Evolutionary conservation across 2,888 invertebrate species (phyloP), one percentile per base, ranked within the genome.

Genomic region (Ochlodes sylvanus): DNA sequence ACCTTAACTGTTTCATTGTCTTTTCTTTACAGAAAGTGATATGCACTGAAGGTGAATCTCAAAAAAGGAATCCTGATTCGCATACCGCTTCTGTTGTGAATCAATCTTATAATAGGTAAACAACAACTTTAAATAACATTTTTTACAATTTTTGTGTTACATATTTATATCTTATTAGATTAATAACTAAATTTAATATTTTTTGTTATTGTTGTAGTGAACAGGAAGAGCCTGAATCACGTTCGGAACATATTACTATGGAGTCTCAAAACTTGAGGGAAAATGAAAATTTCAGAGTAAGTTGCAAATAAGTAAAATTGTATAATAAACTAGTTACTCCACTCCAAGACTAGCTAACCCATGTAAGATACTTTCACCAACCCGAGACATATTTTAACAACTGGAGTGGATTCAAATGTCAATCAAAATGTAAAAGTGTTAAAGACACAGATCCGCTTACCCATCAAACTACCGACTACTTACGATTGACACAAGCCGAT

Each of bases 181-280:
- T 38, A 38, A 38, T 38, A 38, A 38, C 12, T 38, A 38, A 12
- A 56, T 34, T 62, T 55, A 58, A 58, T 58, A n/a, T 27, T 27
- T 61, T n/a, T 50, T 34, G n/a, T 15, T 41, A 54, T 54, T 63
- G 2, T 86, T 84, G 5, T 78, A 93, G 92, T 73, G 92, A 92
- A 77, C 91, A 88, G 77, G 92, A 93, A 70, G 92, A 92, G 62
- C 89, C 86, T 0, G 91, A 91, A 69, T 90, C 91, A 1, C 82
- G 87, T 69, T 90, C 92, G 6, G 92, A 92, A 63, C 91, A 90
- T 75, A 80, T 92, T 58, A 77, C 87, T 21, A 70, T 92, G 71
- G 89, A 90, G 61, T 85, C 90, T 0, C 90, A 92, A 69, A 88
- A 84, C 64, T 86, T 88, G 0, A 85, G 92, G 63, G 92, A 92